These are phyloP conservation scores for Gadopsis bispinosus DNA, from an alignment of 2,797 vertebrate genomes.

Conservation along the genomic window DNA sequence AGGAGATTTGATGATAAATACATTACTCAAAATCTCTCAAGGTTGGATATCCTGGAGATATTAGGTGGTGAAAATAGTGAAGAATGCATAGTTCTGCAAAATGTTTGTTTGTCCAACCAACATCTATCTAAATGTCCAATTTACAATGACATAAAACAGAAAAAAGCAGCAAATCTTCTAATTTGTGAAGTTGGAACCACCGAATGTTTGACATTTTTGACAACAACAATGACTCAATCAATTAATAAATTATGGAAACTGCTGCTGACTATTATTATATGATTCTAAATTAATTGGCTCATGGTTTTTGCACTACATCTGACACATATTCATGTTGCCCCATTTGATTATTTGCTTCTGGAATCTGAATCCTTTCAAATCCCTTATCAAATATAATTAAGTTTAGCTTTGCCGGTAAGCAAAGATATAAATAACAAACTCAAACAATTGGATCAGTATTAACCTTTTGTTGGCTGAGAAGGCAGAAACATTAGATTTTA, in stretches of 20 bases:
- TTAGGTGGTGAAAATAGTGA: neutral
- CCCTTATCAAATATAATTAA: constrained; percentile 5
- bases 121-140: neutral
- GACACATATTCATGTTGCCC: neutral
- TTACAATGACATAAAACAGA: neutral
- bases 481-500: neutral
- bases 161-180: neutral
- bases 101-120: constrained; percentile 4
- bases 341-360: constrained; percentile 4
- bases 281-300: neutral
- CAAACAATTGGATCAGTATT: constrained; percentile 8
- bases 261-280: neutral
- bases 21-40: constrained; percentile 8
- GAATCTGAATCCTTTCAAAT: neutral
- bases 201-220: neutral
- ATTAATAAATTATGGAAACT: neutral
- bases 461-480: constrained; percentile 3
- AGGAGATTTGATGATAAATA: constrained; percentile 32
- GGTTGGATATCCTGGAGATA: neutral
- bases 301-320: neutral
- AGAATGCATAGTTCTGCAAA: neutral
- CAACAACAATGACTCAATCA: neutral
- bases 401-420: constrained; percentile 9
- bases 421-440: constrained; percentile 7
- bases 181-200: neutral